Percentiles rank a stretch among this genome's conserved stretches.
phyloP scores from a whole-genome alignment of 2,888 invertebrate genomes.

The Apocheima hispidaria region DNA sequence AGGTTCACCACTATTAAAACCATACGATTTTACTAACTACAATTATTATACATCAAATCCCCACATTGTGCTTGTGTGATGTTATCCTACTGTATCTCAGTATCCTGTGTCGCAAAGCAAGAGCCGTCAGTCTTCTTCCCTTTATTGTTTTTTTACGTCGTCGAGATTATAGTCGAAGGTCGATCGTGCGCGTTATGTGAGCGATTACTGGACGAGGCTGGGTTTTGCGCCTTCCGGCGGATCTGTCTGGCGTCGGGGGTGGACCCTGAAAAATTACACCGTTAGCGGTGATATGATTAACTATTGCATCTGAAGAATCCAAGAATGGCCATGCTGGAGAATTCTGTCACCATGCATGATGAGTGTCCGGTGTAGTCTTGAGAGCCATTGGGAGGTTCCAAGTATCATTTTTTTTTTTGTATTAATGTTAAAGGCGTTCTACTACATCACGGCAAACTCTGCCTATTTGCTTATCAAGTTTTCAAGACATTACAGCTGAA shows the following conservation, averaged over 20 bases:
- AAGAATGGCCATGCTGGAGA: too few relatives aligned
- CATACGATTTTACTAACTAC: too few relatives aligned
- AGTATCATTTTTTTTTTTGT: too few relatives aligned
- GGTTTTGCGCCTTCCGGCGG: slow-evolving; percentile 24
- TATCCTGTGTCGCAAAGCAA: slow-evolving; percentile 40
- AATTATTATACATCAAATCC: not conserved
- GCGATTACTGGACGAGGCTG: slow-evolving; percentile 33
- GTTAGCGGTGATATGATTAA: not conserved
- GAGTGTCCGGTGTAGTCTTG: too few relatives aligned
- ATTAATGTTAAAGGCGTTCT: too few relatives aligned
- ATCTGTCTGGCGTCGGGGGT: not conserved
- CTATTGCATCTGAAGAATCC: too few relatives aligned
- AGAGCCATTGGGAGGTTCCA: too few relatives aligned
- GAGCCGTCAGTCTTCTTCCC: slow-evolving; percentile 64
- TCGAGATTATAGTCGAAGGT: slow-evolving; percentile 46
- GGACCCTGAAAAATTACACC: slow-evolving; percentile 20
- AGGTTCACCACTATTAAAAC: too few relatives aligned
- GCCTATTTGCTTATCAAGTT: too few relatives aligned
- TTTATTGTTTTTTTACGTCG: slow-evolving; percentile 72
- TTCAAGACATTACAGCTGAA: too few relatives aligned
- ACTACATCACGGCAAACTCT: too few relatives aligned
- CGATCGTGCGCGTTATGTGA: slow-evolving; percentile 42
- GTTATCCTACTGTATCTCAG: slow-evolving; percentile 37
- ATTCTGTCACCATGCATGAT: too few relatives aligned
- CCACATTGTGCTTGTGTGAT: not conserved